Conservation (phyloP, 2,113 vertebrate species). For the Pseudorectes ferrugineus region DNA sequence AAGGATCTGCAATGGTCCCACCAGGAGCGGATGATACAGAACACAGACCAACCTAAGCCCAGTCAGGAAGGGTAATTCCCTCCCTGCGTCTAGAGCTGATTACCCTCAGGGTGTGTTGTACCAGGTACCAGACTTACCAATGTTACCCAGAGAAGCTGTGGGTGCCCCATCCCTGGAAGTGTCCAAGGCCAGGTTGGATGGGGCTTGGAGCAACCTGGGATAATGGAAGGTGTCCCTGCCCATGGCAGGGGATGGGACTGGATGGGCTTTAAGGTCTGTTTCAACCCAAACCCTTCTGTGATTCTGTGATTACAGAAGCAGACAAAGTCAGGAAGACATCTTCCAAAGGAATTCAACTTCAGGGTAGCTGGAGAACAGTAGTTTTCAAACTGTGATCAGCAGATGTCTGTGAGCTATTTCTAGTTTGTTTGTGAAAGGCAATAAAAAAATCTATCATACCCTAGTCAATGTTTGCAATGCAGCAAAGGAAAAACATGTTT, state of each 20-base stretch:
- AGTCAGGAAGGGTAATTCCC: background rate
- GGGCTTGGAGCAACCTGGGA: background rate
- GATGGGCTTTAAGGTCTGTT: background rate
- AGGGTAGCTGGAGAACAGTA: background rate
- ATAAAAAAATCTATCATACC: background rate
- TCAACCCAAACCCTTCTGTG: background rate
- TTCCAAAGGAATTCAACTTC: background rate
- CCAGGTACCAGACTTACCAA: background rate
- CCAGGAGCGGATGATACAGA: background rate
- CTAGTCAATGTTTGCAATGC: background rate
- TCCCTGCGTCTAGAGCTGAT: background rate
- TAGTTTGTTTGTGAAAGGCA: background rate
- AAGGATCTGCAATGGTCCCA: background rate
- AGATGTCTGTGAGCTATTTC: background rate
- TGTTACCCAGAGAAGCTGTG: background rate
- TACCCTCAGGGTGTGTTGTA: background rate
- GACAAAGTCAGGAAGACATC: background rate
- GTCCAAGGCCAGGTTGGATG: accelerated
- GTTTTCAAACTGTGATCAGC: background rate
- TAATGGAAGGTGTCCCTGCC: background rate
- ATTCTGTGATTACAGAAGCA: background rate
- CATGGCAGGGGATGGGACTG: background rate
- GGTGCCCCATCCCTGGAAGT: background rate
- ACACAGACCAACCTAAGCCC: background rate
- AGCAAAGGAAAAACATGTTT: background rate